Evolutionary conservation across 1,140 invertebrate species (phyloP).

Genomic region (Procambarus virginalis): DNA sequence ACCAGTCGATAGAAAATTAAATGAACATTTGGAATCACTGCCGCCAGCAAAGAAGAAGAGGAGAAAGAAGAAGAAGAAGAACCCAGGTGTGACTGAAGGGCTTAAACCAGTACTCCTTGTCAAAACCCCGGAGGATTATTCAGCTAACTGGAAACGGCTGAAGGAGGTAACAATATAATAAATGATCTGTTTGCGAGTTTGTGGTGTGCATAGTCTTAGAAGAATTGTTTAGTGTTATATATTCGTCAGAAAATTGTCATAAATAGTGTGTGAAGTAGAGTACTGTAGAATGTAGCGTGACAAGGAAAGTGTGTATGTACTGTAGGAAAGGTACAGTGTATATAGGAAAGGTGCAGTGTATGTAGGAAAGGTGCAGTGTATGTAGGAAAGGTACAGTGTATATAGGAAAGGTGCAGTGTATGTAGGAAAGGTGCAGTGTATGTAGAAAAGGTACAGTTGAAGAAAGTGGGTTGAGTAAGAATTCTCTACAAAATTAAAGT

Average conservation of each 20-base stretch:
- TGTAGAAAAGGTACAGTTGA: too few relatives aligned
- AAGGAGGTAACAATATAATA: constrained; percentile 2
- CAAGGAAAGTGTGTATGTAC: background rate
- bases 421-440: too few relatives aligned
- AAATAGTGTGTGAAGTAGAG: background rate
- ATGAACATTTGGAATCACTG: background rate
- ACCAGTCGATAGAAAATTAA: too few relatives aligned
- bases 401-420: too few relatives aligned
- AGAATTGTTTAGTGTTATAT: background rate
- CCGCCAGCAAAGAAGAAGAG: constrained; percentile 7
- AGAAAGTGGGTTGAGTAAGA: too few relatives aligned
- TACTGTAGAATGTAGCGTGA: background rate
- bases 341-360: too few relatives aligned
- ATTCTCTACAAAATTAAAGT: too few relatives aligned
- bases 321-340: too few relatives aligned
- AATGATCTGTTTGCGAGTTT: background rate
- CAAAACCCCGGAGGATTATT: constrained; percentile 16
- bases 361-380: too few relatives aligned
- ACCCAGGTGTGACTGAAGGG: background rate
- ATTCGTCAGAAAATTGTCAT: background rate
- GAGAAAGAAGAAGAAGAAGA: background rate
- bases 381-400: too few relatives aligned
- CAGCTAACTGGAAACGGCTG: constrained; percentile 2
- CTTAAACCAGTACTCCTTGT: constrained; percentile 1
- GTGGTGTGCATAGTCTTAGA: too few relatives aligned